Evolutionary conservation across 2,888 invertebrate species (phyloP).

Genomic region (Dinocampus coccinellae): DNA sequence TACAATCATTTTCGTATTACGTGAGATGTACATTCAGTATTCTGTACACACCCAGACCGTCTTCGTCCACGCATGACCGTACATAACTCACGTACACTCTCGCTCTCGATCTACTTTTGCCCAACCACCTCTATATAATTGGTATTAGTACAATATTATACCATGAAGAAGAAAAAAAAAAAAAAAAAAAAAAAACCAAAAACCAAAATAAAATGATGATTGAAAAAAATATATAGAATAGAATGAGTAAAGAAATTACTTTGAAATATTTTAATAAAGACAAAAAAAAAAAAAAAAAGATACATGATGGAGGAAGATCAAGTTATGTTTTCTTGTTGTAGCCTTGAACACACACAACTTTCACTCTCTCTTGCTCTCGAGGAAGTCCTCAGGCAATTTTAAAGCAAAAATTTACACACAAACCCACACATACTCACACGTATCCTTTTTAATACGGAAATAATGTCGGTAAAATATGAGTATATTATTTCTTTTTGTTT

Average conservation of each 20-base stretch:
- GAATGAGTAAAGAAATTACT: constrained; percentile 16
- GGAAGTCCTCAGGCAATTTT: constrained; percentile 33
- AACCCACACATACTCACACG: background rate
- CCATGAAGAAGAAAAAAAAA: background rate
- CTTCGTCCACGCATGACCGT: constrained; percentile 7
- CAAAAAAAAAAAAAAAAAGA: constrained; percentile 18
- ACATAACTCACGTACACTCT: constrained; percentile 31
- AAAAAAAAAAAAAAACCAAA: background rate
- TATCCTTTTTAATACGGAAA: constrained; percentile 28
- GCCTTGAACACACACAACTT: constrained; percentile 37
- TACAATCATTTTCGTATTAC: constrained; percentile 26
- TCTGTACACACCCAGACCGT: constrained; percentile 20
- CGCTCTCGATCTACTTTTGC: constrained; percentile 35
- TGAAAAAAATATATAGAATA: too few relatives aligned
- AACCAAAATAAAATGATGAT: constrained; percentile 6
- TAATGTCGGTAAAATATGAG: background rate
- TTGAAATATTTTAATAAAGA: too few relatives aligned
- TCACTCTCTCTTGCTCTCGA: constrained; percentile 32
- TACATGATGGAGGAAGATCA: constrained; percentile 20
- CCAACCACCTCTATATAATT: background rate
- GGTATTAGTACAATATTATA: background rate
- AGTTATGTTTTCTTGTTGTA: constrained; percentile 12
- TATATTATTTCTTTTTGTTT: background rate
- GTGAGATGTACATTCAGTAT: constrained; percentile 32
- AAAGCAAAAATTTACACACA: too few relatives aligned